Conservation (phyloP, 2,888 invertebrate species). For the Caenorhabditis sp. region DNA sequence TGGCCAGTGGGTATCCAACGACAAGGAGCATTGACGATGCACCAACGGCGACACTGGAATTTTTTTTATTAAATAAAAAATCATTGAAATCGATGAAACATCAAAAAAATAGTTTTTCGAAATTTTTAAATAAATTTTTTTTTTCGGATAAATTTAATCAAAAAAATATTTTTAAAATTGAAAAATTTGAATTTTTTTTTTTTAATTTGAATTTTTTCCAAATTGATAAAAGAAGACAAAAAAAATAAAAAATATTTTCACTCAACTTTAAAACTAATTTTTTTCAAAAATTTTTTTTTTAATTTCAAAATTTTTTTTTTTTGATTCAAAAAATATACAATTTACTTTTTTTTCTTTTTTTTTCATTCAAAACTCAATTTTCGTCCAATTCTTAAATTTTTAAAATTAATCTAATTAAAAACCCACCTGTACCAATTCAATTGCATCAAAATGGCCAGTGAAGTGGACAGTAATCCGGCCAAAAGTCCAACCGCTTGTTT, state of each 20-base stretch:
- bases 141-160: neutral
- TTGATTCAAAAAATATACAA: no score
- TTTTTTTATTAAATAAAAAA: no score
- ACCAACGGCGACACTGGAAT: slow-evolving; percentile 85
- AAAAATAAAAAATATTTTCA: no score
- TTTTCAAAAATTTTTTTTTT: no score
- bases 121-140: neutral
- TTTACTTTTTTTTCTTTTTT: neutral
- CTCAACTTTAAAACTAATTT: no score
- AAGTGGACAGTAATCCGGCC: slow-evolving; percentile 90
- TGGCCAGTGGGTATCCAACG: slow-evolving; percentile 93
- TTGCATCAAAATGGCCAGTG: slow-evolving; percentile 91
- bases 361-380: no score
- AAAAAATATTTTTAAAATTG: neutral
- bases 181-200: slow-evolving; percentile 1
- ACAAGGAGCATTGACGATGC: slow-evolving; percentile 88
- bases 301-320: no score
- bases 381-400: neutral
- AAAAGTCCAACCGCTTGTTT: slow-evolving; percentile 90
- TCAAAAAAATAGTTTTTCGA: neutral
- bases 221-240: neutral
- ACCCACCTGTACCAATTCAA: slow-evolving; percentile 89
- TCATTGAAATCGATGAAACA: no score
- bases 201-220: neutral
- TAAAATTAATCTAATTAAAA: neutral